Evolutionary conservation across 2,797 vertebrate species (phyloP).

Genomic region (Pogoniulus pusillus): DNA sequence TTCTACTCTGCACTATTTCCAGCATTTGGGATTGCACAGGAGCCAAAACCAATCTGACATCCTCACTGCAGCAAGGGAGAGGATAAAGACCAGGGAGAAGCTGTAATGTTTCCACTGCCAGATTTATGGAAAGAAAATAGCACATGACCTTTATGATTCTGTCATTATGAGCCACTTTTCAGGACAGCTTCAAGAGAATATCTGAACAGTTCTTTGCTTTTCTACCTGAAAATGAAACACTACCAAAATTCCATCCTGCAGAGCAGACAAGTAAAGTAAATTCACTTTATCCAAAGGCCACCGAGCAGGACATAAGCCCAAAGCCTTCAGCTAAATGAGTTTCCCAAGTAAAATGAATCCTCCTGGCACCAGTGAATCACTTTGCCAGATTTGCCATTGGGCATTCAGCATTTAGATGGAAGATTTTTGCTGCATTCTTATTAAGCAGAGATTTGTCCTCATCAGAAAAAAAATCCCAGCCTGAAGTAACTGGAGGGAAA

Average conservation of each 20-base stretch:
- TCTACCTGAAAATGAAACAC: constrained; percentile 41
- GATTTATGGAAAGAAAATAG: constrained; percentile 61
- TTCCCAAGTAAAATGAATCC: neutral
- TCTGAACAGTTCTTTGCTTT: constrained; percentile 40
- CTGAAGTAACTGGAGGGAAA: neutral
- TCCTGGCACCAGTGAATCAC: neutral
- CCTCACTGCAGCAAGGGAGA: neutral
- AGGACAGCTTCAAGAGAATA: constrained; percentile 49
- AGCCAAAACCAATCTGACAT: neutral
- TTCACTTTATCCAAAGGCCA: constrained; percentile 22
- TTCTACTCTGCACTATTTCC: too few relatives aligned
- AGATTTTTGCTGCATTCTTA: neutral
- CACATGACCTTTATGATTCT: constrained; percentile 32
- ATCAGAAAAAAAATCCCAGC: neutral
- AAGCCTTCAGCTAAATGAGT: constrained; percentile 28
- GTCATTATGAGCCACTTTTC: constrained; percentile 51
- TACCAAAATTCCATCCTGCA: constrained; percentile 16
- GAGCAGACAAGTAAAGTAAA: constrained; percentile 43
- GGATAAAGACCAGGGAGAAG: constrained; percentile 16
- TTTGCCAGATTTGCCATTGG: neutral
- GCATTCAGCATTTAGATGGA: neutral
- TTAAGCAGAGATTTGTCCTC: neutral
- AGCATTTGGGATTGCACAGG: neutral
- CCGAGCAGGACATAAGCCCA: neutral
- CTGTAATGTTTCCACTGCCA: constrained; percentile 42